Percentiles rank a stretch among this genome's conserved stretches.
These are phyloP conservation scores for Leptonema lineaticorne DNA, from an alignment of 1,140 invertebrate species.

Conservation along the genomic window DNA sequence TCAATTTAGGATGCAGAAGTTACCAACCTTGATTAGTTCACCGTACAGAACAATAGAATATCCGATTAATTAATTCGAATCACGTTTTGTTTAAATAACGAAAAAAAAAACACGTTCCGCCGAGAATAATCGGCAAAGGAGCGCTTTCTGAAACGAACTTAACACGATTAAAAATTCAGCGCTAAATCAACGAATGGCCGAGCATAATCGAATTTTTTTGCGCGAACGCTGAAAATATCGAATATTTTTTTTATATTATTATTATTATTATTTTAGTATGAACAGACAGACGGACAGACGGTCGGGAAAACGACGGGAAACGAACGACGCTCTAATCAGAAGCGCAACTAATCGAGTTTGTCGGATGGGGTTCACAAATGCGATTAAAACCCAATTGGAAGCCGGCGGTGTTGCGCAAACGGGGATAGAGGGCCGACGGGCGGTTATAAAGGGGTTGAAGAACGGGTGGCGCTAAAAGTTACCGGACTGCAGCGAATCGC, in stretches of 20 bases:
- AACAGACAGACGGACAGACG: conserved; percentile 3
- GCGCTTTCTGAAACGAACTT: not conserved
- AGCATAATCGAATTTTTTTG: conserved; percentile 30
- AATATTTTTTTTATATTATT: no score
- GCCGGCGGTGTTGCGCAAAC: conserved; percentile 23
- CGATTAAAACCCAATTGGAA: conserved; percentile 42
- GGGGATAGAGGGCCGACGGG: not conserved
- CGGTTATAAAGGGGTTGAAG: not conserved
- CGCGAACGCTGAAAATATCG: not conserved
- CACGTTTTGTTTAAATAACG: no score
- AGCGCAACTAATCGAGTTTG: conserved; percentile 42
- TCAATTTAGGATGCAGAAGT: no score
- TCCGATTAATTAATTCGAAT: no score
- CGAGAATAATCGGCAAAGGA: not conserved
- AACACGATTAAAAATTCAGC: not conserved
- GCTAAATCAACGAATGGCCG: conserved; percentile 40
- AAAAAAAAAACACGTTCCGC: no score
- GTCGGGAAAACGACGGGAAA: conserved; percentile 24
- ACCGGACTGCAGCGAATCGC: not conserved
- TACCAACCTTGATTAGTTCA: no score
- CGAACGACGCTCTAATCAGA: conserved; percentile 34
- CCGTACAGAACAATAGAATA: no score
- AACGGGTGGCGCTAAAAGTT: not conserved
- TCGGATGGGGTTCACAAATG: conserved; percentile 39
- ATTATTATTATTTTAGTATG: no score